Evolutionary conservation across 2,797 vertebrate species (phyloP).

Genomic region (Odontamblyopus rebecca): DNA sequence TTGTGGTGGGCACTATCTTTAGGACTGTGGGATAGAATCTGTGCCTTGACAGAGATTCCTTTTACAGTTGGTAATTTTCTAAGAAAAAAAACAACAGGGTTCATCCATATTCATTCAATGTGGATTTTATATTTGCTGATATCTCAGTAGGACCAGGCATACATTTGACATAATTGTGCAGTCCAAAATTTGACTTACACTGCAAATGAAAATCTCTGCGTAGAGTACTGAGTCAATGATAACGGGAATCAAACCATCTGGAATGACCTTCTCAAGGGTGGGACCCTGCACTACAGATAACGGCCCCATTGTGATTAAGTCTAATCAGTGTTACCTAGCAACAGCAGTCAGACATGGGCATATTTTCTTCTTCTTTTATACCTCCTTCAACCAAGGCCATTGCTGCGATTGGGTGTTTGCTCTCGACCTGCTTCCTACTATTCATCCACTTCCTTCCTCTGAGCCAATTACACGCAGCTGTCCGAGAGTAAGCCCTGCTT

Average conservation of each 20-base stretch:
- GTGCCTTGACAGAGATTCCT: not conserved
- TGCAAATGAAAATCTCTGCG: not conserved
- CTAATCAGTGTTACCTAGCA: constrained; percentile 64
- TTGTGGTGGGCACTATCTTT: no score
- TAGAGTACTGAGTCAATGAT: constrained; percentile 21
- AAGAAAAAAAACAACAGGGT: no score
- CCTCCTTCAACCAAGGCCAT: constrained; percentile 37
- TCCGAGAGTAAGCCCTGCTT: constrained; percentile 16
- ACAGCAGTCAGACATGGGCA: constrained; percentile 44
- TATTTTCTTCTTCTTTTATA: constrained; percentile 31
- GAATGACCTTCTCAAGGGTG: constrained; percentile 54
- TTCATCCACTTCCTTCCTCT: constrained; percentile 73
- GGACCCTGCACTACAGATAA: constrained; percentile 46
- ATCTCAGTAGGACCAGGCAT: not conserved
- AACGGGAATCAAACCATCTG: constrained; percentile 19
- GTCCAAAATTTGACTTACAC: not conserved
- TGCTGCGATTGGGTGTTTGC: constrained; percentile 36
- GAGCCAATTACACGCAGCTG: constrained; percentile 40
- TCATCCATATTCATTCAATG: not conserved
- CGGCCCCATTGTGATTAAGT: constrained; percentile 43
- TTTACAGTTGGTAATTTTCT: not conserved
- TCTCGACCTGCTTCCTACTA: constrained; percentile 63
- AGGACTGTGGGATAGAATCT: not conserved
- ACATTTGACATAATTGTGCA: not conserved
- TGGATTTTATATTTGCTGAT: not conserved